Evolutionary conservation across 2,888 invertebrate species (phyloP).

Genomic region (Sphaerophoria rueppellii): DNA sequence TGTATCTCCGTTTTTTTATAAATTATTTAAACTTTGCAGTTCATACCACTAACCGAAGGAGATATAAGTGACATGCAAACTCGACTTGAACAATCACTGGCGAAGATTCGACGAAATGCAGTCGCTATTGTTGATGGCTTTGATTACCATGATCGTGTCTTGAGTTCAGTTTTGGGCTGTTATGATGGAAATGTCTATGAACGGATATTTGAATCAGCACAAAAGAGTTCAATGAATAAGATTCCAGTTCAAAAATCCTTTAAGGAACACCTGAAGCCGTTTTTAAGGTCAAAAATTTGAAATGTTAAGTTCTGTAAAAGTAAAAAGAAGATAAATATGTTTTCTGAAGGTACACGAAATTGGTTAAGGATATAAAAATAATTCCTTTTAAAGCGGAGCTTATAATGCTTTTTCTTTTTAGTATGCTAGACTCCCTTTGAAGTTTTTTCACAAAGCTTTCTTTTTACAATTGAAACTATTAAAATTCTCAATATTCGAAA

Average conservation of each 20-base stretch:
- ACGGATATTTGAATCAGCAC: constrained; percentile 89
- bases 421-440: no score
- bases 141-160: constrained; percentile 90
- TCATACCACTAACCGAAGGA: constrained; percentile 75
- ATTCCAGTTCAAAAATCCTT: constrained; percentile 88
- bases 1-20: not conserved
- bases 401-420: no score
- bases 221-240: constrained; percentile 91
- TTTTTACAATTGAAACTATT: no score
- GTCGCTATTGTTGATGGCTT: constrained; percentile 96
- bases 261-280: constrained; percentile 89
- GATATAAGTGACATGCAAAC: constrained; percentile 83
- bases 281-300: constrained; percentile 89
- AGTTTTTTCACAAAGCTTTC: no score
- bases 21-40: not conserved
- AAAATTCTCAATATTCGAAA: no score
- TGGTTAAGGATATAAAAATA: no score
- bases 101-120: constrained; percentile 91
- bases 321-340: no score
- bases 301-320: not conserved
- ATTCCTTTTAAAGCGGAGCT: no score
- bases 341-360: no score
- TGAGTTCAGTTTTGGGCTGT: constrained; percentile 89
- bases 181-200: constrained; percentile 94
- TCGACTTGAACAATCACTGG: constrained; percentile 88